Base-by-base conservation (phyloP, 2,888 invertebrate species). In the Pterobdella sp. region DNA sequence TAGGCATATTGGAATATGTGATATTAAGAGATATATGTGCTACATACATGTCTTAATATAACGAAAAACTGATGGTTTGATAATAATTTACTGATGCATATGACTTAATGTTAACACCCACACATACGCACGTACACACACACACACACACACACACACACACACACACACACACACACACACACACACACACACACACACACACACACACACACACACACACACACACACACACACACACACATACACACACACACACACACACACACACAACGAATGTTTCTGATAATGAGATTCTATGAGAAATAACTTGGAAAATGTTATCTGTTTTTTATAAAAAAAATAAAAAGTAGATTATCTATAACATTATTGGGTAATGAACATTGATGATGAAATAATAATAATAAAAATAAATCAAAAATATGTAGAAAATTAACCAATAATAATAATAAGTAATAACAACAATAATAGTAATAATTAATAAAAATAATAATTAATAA, bases 151-250 rank as follows among this genome's bases (percentile, higher is more conserved):
- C 66, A 65, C 35, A 65, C 66, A 65, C 35, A 65, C 66, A 65
- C 35, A 65, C 66, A 65, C 35, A 65, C 66, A 65, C 35, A 65
- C 66, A 65, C 35, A 65, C 31, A 65, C 35, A 65, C 66, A 65
- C 35, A 65, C 66, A 65, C 35, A 65, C 66, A 65, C 35, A 65
- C 66, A 65, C 35, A 65, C 66, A 65, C 35, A 65, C 66, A 65
- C 35, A 65, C 66, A 65, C 26, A 71, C 71, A 71, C 36, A 71
- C 71, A 71, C 26, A 71, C 63, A 71, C 36, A 71, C 60, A 71
- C 36, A 71, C 71, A 71, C 35, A 71, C 71, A 71, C 36, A 71
- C 71, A 63, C 29, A 63, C 60, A 71, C 36, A 34, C 71, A 71
- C 36, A 34, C 34, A 63, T 31, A 3, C 60, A 72, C 37, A 3